Conservation (phyloP, 2,888 invertebrate species). For the Peribatodes rhomboidaria region DNA sequence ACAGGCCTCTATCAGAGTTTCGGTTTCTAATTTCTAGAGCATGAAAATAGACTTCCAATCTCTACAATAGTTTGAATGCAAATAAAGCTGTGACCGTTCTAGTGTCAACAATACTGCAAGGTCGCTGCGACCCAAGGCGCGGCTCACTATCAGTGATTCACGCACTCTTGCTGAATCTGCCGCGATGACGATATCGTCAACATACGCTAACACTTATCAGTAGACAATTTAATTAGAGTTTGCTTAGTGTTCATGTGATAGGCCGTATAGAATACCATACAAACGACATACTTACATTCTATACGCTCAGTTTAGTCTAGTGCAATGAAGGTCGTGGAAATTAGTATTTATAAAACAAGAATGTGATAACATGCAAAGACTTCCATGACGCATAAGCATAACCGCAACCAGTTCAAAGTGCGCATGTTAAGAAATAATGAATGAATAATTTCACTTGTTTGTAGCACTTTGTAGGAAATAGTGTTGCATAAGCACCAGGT, state of each 20-base stretch:
- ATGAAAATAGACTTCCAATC: constrained; percentile 17
- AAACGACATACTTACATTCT: neutral
- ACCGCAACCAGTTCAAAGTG: constrained; percentile 19
- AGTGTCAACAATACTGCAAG: constrained; percentile 31
- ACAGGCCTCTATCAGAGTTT: neutral
- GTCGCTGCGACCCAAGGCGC: constrained; percentile 25
- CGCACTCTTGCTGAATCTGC: constrained; percentile 15
- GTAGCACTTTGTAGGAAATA: neutral
- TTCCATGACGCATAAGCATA: constrained; percentile 24
- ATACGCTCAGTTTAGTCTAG: neutral
- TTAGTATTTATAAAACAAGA: neutral
- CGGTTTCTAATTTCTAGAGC: constrained; percentile 7
- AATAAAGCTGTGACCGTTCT: constrained; percentile 20
- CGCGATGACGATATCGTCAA: constrained; percentile 29
- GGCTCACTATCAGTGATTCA: constrained; percentile 29
- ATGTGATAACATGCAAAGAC: neutral
- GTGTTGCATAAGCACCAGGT: neutral
- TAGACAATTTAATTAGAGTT: constrained; percentile 34
- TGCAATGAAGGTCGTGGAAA: neutral
- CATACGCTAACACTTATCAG: constrained; percentile 27
- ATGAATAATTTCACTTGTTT: constrained; percentile 19
- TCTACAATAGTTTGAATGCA: constrained; percentile 23
- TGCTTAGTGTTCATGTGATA: constrained; percentile 27
- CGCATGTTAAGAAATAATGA: constrained; percentile 1
- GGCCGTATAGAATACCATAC: constrained; percentile 12